Evolutionary conservation across 2,113 vertebrate species (phyloP).

Genomic region (Anhinga rufa): DNA sequence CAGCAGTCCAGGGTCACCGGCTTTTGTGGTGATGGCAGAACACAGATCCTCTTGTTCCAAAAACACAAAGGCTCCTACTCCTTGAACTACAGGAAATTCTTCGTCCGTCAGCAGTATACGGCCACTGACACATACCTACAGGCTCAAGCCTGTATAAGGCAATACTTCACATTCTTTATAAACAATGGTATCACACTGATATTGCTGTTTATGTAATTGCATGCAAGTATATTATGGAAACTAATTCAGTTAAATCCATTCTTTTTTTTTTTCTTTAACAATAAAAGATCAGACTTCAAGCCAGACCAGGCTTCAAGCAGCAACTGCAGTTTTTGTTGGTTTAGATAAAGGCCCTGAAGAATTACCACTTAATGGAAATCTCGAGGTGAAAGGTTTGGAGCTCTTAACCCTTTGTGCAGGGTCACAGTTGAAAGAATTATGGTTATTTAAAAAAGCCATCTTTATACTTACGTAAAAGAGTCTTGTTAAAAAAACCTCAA

Average conservation of each 20-base stretch:
- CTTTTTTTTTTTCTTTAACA: neutral
- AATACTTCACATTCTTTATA: neutral
- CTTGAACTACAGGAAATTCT: neutral
- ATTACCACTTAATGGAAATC: neutral
- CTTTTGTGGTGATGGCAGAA: neutral
- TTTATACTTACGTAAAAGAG: neutral
- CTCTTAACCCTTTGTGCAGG: neutral
- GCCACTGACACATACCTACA: neutral
- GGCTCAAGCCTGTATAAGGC: neutral
- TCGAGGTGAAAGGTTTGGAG: neutral
- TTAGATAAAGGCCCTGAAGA: neutral
- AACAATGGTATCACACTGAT: neutral
- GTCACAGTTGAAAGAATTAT: rapidly evolving
- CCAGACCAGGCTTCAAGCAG: neutral
- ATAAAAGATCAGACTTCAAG: neutral
- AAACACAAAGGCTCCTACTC: constrained; percentile 20
- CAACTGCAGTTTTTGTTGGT: neutral
- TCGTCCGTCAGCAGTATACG: neutral
- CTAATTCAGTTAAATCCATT: neutral
- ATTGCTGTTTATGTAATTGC: neutral
- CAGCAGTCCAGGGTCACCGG: neutral
- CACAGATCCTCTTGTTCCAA: constrained; percentile 5
- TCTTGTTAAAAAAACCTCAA: neutral
- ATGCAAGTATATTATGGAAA: neutral
- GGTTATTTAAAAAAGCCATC: neutral